Base-by-base conservation (phyloP, 2,888 invertebrate genomes). In the Empis stercorea region DNA sequence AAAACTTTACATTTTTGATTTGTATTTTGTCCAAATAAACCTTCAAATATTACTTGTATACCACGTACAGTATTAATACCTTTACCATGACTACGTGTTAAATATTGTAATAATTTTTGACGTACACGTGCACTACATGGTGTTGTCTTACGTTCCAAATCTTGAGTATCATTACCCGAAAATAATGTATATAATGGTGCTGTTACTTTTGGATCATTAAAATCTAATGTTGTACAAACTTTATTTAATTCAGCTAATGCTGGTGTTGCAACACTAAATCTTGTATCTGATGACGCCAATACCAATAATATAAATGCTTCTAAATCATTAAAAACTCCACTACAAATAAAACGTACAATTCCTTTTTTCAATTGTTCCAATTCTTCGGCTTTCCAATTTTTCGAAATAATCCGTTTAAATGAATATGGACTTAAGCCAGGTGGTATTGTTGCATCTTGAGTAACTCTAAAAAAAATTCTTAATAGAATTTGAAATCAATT, bases 1-100 rank as follows among this genome's bases (percentile, higher is more conserved):
- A 86, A 72, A 7, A 80, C 80, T 57, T 88, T 86, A 49, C 94
- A 75, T 56, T 88, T 82, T 0, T 81, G 75, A 68, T 91, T 92
- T 0, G 89, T 87, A 57, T 84, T 84, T 4, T 75, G 76, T 27
- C 89, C 91, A 65, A 86, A 91, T 11, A 94, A 70, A 4, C 88
- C 84, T 56, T 92, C 89, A 67, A 92, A 93, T 45, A 92, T 81
- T 36, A 88, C 84, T 80, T 89, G 88, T 48, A 93, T 84, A 55
- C 86, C 84, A 45, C 82, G 81, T 9, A 88, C 87, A 50, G 84
- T 80, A 61, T 82, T 76, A 48, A 85, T 80, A 13, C 79, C 84
- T 11, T 76, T 72, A 38, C 80, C 81, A 0, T 79, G 80, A 5
- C 82, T 78, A 58, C 79, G 81, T 54, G 87, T 79, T 46, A 94